These are phyloP conservation scores for Pelodytes ibericus DNA, from an alignment of 2,797 vertebrate genomes.

Conservation along the genomic window DNA sequence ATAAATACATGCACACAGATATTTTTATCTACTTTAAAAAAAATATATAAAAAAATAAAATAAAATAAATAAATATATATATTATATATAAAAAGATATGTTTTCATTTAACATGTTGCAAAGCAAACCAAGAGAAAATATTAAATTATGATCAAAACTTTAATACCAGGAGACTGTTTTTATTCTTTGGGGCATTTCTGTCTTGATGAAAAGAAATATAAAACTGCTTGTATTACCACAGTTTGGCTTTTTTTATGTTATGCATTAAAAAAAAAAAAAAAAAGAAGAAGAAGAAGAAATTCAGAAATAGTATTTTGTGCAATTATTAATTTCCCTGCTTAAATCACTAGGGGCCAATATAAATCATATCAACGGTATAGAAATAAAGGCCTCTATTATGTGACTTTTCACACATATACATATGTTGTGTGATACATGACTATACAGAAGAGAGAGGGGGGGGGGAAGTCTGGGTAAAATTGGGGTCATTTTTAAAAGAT, in stretches of 20 bases:
- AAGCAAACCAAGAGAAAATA: background rate
- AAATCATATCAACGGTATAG: slow-evolving; percentile 51
- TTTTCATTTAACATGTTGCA: no score
- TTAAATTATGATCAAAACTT: background rate
- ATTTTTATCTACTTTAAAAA: no score
- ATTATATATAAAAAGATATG: no score
- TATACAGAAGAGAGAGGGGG: slow-evolving; percentile 29
- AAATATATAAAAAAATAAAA: no score
- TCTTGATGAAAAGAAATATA: background rate
- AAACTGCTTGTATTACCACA: background rate
- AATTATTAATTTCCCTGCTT: slow-evolving; percentile 52
- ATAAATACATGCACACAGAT: no score
- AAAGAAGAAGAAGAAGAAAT: no score
- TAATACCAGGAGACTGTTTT: background rate
- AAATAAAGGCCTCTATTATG: slow-evolving; percentile 51
- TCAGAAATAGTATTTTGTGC: slow-evolving; percentile 31
- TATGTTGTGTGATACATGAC: slow-evolving; percentile 20
- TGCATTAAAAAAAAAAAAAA: background rate
- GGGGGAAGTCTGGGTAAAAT: slow-evolving; percentile 24
- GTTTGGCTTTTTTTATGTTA: slow-evolving; percentile 4
- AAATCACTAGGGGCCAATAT: slow-evolving; percentile 50
- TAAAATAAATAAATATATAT: no score
- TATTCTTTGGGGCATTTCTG: background rate
- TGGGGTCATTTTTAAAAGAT: background rate
- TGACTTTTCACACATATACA: slow-evolving; percentile 40